Evolutionary conservation across 2,797 vertebrate genomes (phyloP).

Genomic region (Crocodylus rhombifer): DNA sequence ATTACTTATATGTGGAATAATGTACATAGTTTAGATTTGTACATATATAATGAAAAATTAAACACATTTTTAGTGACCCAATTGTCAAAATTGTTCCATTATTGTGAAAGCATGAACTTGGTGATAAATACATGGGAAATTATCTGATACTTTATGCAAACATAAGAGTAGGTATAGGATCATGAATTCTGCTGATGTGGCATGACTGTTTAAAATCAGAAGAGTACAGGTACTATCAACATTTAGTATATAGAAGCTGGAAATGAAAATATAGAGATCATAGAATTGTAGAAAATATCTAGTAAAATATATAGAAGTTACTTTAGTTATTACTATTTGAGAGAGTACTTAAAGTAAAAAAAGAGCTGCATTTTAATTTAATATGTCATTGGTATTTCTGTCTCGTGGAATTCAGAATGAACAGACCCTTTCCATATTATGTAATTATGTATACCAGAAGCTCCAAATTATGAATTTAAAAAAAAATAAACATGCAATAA

Average conservation of each 20-base stretch:
- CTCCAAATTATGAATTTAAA: background rate
- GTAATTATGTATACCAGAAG: background rate
- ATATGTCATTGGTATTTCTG: background rate
- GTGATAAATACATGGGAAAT: background rate
- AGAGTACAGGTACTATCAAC: background rate
- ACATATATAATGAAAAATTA: background rate
- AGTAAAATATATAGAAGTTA: background rate
- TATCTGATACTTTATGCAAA: background rate
- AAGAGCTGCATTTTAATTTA: background rate
- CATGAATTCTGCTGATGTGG: background rate
- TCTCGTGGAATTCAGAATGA: background rate
- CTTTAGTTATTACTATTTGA: background rate
- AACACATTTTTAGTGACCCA: background rate
- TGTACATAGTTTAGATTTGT: background rate
- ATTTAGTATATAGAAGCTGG: background rate
- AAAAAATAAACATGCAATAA: background rate
- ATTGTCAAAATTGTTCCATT: background rate
- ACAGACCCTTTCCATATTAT: background rate
- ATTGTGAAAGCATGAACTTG: background rate
- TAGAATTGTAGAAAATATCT: background rate
- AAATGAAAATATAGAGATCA: background rate
- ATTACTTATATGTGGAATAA: background rate
- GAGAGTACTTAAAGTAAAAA: background rate
- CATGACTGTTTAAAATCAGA: background rate
- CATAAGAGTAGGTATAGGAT: background rate